Conservation (phyloP, 2,888 invertebrate genomes). For the Busseola fusca region DNA sequence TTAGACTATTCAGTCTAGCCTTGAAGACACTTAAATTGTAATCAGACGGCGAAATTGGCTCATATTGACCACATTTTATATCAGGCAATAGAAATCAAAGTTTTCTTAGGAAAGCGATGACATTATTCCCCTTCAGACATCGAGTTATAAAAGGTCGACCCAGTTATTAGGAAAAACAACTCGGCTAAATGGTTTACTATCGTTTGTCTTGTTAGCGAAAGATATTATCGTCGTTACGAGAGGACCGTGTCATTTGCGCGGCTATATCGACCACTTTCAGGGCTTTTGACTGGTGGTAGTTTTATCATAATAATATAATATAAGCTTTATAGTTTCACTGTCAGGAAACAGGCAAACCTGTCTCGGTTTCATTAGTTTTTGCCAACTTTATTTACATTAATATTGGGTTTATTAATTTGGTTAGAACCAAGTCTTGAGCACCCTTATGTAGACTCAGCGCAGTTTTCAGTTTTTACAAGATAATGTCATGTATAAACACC, state of each 20-base stretch:
- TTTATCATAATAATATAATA: slow-evolving; percentile 20
- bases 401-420: background rate
- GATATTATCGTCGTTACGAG: slow-evolving; percentile 56
- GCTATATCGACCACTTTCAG: slow-evolving; percentile 21
- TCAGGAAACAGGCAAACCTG: background rate
- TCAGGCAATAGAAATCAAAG: background rate
- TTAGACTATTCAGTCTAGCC: no score
- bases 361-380: background rate
- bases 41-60: no score
- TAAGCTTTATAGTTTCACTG: slow-evolving; percentile 22
- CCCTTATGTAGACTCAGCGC: background rate
- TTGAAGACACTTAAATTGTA: no score
- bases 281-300: slow-evolving; percentile 19
- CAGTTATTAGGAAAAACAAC: slow-evolving; percentile 40
- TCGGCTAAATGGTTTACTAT: slow-evolving; percentile 52
- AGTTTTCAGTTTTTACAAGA: background rate
- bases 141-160: slow-evolving; percentile 7
- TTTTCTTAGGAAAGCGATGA: background rate
- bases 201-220: slow-evolving; percentile 54
- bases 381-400: background rate
- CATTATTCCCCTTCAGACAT: background rate
- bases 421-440: background rate
- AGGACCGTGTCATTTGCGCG: slow-evolving; percentile 24
- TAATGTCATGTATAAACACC: background rate
- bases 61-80: background rate